Evolutionary conservation across 2,888 invertebrate genomes (phyloP).

Genomic region (Cantharis nigra): DNA sequence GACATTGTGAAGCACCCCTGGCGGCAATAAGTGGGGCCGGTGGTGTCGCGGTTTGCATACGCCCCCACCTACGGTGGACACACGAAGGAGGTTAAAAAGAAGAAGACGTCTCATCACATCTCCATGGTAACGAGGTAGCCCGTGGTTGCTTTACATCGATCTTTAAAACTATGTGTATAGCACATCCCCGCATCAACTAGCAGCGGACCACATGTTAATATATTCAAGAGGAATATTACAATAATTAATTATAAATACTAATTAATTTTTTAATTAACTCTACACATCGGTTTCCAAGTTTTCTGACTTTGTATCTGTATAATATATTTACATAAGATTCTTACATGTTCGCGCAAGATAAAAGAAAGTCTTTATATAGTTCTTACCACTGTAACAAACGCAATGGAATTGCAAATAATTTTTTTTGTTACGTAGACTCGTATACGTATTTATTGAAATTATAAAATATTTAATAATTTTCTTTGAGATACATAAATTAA

Average conservation of each 20-base stretch:
- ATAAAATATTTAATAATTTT: neutral
- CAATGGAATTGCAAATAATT: neutral
- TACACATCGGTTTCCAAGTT: neutral
- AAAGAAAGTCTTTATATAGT: neutral
- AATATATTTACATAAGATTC: neutral
- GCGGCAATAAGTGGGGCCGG: slow-evolving; percentile 40
- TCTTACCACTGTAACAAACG: neutral
- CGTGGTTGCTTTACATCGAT: slow-evolving; percentile 59
- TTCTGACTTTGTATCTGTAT: neutral
- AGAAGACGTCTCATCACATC: slow-evolving; percentile 59
- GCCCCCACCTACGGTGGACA: slow-evolving; percentile 51
- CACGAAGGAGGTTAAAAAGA: slow-evolving; percentile 57
- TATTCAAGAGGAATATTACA: slow-evolving; percentile 10
- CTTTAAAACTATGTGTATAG: slow-evolving; percentile 55
- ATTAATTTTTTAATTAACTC: slow-evolving; percentile 12
- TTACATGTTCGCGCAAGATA: neutral
- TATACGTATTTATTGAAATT: neutral
- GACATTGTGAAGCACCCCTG: slow-evolving; percentile 34
- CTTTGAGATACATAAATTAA: neutral
- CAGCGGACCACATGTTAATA: slow-evolving; percentile 36
- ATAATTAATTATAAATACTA: slow-evolving; percentile 18
- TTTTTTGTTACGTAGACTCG: neutral
- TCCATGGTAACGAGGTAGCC: slow-evolving; percentile 59
- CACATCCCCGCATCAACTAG: slow-evolving; percentile 41
- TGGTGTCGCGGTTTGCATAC: slow-evolving; percentile 48